Evolutionary conservation across 2,888 invertebrate species (phyloP).

Genomic region (Cantharis nigra): DNA sequence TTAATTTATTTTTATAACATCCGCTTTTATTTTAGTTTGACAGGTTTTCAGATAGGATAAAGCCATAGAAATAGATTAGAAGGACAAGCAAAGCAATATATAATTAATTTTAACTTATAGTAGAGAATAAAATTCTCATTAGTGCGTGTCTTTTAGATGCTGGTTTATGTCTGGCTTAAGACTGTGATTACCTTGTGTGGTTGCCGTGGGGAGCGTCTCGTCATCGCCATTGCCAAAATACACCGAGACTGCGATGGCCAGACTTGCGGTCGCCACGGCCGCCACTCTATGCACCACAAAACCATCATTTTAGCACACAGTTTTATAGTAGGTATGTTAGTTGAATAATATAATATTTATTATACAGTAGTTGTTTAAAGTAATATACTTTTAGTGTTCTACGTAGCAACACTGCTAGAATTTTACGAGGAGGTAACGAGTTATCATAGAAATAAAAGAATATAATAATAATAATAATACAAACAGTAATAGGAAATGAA

Average conservation of each 20-base stretch:
- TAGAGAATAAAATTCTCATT: conserved; percentile 38
- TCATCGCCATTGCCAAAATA: conserved; percentile 37
- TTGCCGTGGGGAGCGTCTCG: conserved; percentile 44
- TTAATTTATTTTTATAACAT: conserved; percentile 39
- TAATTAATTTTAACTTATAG: conserved; percentile 40
- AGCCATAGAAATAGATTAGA: conserved; percentile 53
- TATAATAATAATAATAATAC: conserved; percentile 43
- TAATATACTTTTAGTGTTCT: conserved; percentile 21
- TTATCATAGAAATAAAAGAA: conserved; percentile 46
- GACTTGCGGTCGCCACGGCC: conserved; percentile 44
- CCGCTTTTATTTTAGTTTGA: conserved; percentile 43
- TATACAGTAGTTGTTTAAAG: conserved; percentile 20
- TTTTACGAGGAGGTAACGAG: conserved; percentile 57
- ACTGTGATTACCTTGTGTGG: conserved; percentile 53
- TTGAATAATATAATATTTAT: conserved; percentile 21
- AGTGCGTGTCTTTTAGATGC: conserved; percentile 40
- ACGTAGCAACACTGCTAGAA: conserved; percentile 24
- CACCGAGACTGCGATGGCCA: conserved; percentile 35
- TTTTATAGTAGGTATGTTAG: conserved; percentile 29
- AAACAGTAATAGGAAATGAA: conserved; percentile 52
- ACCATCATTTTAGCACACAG: conserved; percentile 48
- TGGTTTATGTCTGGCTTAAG: conserved; percentile 50
- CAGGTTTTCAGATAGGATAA: conserved; percentile 53
- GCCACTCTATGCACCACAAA: conserved; percentile 54
- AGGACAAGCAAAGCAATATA: conserved; percentile 49